These are phyloP conservation scores for Amiota minor DNA, from an alignment of 2,888 invertebrate genomes.

Conservation along the genomic window DNA sequence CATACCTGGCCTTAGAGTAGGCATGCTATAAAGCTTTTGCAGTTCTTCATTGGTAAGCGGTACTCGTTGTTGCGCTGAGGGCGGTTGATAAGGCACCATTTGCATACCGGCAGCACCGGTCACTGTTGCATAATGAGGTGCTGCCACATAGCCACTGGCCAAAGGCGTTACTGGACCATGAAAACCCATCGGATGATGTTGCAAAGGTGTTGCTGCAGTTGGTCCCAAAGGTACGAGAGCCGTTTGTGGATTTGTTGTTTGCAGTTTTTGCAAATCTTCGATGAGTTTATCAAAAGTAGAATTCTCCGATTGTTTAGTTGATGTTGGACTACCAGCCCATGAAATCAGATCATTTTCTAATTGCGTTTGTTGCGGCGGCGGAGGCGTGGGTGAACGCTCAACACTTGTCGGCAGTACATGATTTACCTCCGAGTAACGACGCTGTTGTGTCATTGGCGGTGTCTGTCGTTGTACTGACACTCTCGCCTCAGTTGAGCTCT, in stretches of 20 bases:
- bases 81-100: constrained; percentile 66
- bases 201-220: constrained; percentile 52
- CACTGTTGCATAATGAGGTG: constrained; percentile 44
- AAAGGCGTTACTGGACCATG: constrained; percentile 33
- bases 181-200: constrained; percentile 40
- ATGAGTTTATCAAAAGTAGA: constrained; percentile 78
- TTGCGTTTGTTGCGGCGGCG: constrained; percentile 50
- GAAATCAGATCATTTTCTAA: constrained; percentile 80
- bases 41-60: constrained; percentile 70
- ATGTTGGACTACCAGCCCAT: constrained; percentile 78
- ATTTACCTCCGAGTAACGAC: constrained; percentile 63
- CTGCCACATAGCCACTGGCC: constrained; percentile 11
- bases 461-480: constrained; percentile 33
- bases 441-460: constrained; percentile 44
- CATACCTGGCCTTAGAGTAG: constrained; percentile 53
- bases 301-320: constrained; percentile 72
- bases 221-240: constrained; percentile 63
- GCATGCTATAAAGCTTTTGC: constrained; percentile 70
- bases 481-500: constrained; percentile 23
- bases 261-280: constrained; percentile 75
- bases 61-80: constrained; percentile 60
- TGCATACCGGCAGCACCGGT: constrained; percentile 57
- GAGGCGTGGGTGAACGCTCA: constrained; percentile 59
- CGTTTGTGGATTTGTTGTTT: constrained; percentile 55
- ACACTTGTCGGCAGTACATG: constrained; percentile 34